phyloP scores from a whole-genome alignment of 2,113 vertebrate genomes.

The Lucifuga dentata region DNA sequence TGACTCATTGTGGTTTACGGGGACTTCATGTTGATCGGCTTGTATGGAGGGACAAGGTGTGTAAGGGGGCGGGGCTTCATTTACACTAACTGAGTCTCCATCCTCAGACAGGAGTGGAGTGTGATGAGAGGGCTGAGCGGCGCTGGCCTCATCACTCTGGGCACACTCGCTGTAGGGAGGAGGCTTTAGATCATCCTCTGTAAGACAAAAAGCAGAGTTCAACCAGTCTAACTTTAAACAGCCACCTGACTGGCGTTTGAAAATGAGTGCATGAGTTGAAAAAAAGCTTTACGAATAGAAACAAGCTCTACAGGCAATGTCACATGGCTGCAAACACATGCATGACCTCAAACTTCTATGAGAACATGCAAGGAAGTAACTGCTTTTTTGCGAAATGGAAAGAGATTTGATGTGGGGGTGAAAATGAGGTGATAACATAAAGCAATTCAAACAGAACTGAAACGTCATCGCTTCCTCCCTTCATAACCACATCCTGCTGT shows the following conservation, averaged over 20 bases:
- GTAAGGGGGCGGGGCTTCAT: slow-evolving; percentile 86
- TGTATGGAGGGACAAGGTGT: slow-evolving; percentile 62
- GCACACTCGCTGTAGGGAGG: slow-evolving; percentile 87
- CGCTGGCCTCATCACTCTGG: slow-evolving; percentile 43
- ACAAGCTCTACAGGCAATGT: no score
- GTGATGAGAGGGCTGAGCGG: slow-evolving; percentile 53
- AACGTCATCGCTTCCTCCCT: slow-evolving; percentile 26
- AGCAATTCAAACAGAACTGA: slow-evolving; percentile 11
- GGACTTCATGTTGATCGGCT: slow-evolving; percentile 28
- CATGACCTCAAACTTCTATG: neutral
- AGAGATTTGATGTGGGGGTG: neutral
- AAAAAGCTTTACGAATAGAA: neutral
- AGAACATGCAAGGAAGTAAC: neutral
- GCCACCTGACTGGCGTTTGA: neutral
- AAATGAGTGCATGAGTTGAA: no score
- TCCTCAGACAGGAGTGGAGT: slow-evolving; percentile 73
- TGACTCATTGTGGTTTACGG: slow-evolving; percentile 46
- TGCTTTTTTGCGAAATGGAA: neutral
- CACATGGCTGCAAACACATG: neutral
- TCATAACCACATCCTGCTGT: slow-evolving; percentile 55
- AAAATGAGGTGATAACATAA: neutral
- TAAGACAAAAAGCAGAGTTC: slow-evolving; percentile 9
- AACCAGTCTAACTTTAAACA: neutral
- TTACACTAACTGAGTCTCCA: slow-evolving; percentile 71
- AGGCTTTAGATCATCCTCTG: slow-evolving; percentile 86